Base-by-base conservation (phyloP, 2,888 invertebrate genomes). In the Calliopum simillimum region DNA sequence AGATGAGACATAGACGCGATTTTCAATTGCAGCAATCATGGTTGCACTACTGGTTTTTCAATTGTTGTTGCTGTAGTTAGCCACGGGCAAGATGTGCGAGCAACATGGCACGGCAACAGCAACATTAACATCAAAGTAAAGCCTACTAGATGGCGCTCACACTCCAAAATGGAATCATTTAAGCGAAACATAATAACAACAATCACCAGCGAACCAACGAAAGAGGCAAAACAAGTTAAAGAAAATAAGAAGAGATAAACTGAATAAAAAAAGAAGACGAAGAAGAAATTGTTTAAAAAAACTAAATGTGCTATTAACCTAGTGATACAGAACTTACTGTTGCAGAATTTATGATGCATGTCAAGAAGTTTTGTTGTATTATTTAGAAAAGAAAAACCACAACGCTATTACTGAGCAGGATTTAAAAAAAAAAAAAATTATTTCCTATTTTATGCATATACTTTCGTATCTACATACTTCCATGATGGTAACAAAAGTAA, bases 291-390 rank as follows among this genome's bases (percentile, higher is more conserved):
- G 49, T 49, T 14, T 1, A 47, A 49, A 49, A n/a, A 13, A 25
- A 56, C 25, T 11, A 81, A 82, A 83, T 81, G 82, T 82, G 82
- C 86, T 77, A 86, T 84, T 86, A 84, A 86, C 86, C 86, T 85
- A 86, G 84, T 86, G 86, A 86, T 82, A 85, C 80, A 83, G 12
- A 63, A 14, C 33, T 14, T 33, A 23, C 25, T 23, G 33, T 16
- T 25, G 25, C 58, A 25, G 21, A 33, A 33, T 16, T 25, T 58
- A 16, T 58, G 21, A 58, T 53, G 53, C 53, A 23, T 53, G 21
- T 13, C 21, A 23, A 13, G 19, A 21, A 19, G 53, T 3, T 8
- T 5, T 33, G 5, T 33, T 33, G 33, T 33, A 33, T n/a, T n/a
- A n/a, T 53, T 53, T 16, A 58, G 33, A 25, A 58, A 58, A 16